Percentiles rank a stretch among this genome's conserved stretches.
Evolutionary conservation across 2,888 invertebrate species (phyloP).

Genomic region (Latrodectus elegans): DNA sequence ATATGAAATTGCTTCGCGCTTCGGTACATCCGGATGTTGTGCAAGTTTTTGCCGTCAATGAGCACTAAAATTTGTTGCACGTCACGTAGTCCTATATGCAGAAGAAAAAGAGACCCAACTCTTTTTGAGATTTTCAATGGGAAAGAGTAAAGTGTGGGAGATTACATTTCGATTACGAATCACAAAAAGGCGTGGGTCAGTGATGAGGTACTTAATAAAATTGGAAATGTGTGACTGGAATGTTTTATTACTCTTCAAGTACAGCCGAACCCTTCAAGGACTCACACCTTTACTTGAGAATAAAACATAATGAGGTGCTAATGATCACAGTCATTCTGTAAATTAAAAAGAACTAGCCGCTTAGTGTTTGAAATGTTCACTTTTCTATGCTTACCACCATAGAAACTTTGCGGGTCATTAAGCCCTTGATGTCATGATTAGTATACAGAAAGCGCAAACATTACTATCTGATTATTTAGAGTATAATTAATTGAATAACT

Average conservation of each 20-base stretch:
- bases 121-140: conserved; percentile 34
- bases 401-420: background rate
- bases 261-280: no score
- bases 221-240: background rate
- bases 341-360: no score
- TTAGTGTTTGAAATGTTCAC: no score
- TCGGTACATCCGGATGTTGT: conserved; percentile 58
- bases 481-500: no score
- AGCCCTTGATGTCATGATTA: background rate
- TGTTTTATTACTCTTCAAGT: no score
- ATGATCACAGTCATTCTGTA: no score
- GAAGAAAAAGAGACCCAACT: background rate
- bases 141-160: conserved; percentile 20
- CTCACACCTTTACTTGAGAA: no score
- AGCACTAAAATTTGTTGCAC: conserved; percentile 43
- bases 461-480: background rate
- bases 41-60: conserved; percentile 54
- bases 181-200: background rate
- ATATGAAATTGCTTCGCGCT: conserved; percentile 22
- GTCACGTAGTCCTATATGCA: conserved; percentile 17
- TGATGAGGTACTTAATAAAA: conserved; percentile 2
- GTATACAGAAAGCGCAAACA: background rate
- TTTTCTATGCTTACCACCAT: no score
- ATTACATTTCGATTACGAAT: conserved; percentile 9
- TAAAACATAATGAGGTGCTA: no score